A percentile compares a stretch with the other conserved stretches of the same genome.
phyloP scores from a whole-genome alignment of 2,888 invertebrate genomes.

The Trichopria drosophilae region DNA sequence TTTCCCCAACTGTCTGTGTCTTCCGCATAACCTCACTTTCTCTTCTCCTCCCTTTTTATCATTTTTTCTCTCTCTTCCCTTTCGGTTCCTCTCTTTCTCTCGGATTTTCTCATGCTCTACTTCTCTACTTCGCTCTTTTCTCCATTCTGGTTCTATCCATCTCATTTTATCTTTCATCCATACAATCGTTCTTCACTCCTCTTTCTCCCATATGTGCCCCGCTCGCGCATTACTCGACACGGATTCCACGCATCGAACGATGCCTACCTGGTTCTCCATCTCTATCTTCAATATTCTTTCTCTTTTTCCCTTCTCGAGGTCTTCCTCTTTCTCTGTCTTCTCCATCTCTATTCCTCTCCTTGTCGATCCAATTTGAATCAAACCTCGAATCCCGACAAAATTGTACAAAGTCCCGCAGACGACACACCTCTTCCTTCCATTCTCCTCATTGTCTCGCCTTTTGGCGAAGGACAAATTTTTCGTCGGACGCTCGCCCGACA shows the following conservation, averaged over 20 bases:
- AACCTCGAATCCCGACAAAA: slow-evolving; percentile 32
- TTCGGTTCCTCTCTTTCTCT: slow-evolving; percentile 24
- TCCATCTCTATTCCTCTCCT: slow-evolving; percentile 16
- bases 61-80: slow-evolving; percentile 15
- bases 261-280: slow-evolving; percentile 34
- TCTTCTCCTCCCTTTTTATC: slow-evolving; percentile 22
- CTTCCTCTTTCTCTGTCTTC: not conserved
- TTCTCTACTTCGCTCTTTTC: slow-evolving; percentile 21
- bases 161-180: not conserved
- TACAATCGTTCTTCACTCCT: slow-evolving; percentile 4
- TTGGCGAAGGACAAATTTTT: slow-evolving; percentile 21
- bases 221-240: not conserved
- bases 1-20: too few species aligned
- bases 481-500: not conserved
- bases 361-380: slow-evolving; percentile 12
- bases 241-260: slow-evolving; percentile 35
- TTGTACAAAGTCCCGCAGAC: slow-evolving; percentile 28
- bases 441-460: slow-evolving; percentile 6
- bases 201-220: slow-evolving; percentile 4
- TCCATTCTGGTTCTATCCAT: slow-evolving; percentile 3
- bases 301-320: slow-evolving; percentile 17
- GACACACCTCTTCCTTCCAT: slow-evolving; percentile 26
- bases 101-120: slow-evolving; percentile 30
- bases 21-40: too few species aligned
- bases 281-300: not conserved